Evolutionary conservation across 1,140 invertebrate species (phyloP), one percentile per base, ranked within the genome.

Genomic region (Monomorium pharaonis): DNA sequence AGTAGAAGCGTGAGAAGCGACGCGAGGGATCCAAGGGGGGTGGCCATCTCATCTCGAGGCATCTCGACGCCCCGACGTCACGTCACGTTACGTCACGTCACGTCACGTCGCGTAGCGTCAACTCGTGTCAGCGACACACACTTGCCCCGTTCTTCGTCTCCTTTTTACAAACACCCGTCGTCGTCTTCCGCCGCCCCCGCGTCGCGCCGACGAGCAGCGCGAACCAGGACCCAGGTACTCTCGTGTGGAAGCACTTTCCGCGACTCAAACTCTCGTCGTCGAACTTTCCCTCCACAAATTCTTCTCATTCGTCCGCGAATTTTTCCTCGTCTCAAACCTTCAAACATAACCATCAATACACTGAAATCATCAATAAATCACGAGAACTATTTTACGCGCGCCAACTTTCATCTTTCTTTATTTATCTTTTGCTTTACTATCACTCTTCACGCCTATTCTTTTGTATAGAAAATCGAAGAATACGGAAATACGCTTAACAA

Each of bases 41-140:
- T 77, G 63, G 63, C 65, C 90, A 89, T 92, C 89, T 92, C 91
- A 87, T 90, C 90, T 90, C 84, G 85, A 78, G 86, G 77, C 91
- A 92, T 92, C 89, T 88, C 91, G 89, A 92, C 91, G 90, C 84
- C 88, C 86, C 87, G 69, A 86, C 84, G 89, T 87, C 87, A 84
- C 87, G 92, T 91, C 91, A 92, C 92, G 88, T 92, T 89, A 90
- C 92, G 91, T 93, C 92, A 90, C 89, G 86, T 91, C 89, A 76
- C 86, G 85, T 89, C 86, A 63, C 85, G 87, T 74, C 88, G 78
- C 90, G 87, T 69, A 86, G 78, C 90, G 92, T 91, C 91, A 91
- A 91, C 88, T 91, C 90, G 89, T 92, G 89, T 91, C 92, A 91
- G 72, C 74, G 81, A 60, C 78, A 86, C 78, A 86, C 87, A 67